phyloP scores from a whole-genome alignment of 2,797 vertebrate genomes.

The Peromyscus melanophrys region DNA sequence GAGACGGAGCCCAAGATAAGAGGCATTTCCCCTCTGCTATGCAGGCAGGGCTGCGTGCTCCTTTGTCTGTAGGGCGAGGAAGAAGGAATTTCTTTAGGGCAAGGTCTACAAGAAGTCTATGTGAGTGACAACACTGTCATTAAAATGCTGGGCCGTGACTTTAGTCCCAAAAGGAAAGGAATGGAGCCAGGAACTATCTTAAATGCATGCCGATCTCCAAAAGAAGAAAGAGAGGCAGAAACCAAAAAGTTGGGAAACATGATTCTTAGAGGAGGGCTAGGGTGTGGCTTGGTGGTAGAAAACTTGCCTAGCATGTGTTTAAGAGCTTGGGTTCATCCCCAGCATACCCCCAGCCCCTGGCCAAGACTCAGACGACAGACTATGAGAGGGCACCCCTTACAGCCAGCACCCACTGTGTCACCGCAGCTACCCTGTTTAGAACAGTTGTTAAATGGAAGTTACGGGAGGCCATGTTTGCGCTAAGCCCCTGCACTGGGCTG shows the following conservation, averaged over 20 bases:
- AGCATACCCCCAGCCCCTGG: too few species aligned
- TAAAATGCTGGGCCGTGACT: not conserved
- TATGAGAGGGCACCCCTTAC: not conserved
- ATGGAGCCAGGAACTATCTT: not conserved
- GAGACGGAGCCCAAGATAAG: slow-evolving; percentile 69
- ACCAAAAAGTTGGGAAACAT: not conserved
- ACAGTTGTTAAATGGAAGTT: not conserved
- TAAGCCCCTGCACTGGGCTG: not conserved
- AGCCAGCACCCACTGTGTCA: not conserved
- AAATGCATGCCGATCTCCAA: not conserved
- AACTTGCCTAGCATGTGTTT: not conserved
- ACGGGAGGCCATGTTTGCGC: not conserved
- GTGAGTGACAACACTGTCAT: slow-evolving; percentile 35
- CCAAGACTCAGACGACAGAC: not conserved
- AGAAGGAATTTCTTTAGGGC: slow-evolving; percentile 44
- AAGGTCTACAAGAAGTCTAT: not conserved
- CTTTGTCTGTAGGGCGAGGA: slow-evolving; percentile 16
- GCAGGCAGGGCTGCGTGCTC: not conserved
- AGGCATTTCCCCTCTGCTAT: slow-evolving; percentile 5
- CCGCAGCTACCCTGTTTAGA: not conserved
- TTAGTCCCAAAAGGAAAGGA: slow-evolving; percentile 19
- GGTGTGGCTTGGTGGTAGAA: not conserved
- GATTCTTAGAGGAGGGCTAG: not conserved
- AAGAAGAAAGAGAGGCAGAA: slow-evolving; percentile 17
- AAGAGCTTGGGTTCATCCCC: not conserved